Base-by-base conservation (phyloP, 2,888 invertebrate genomes). In the Pteria penguin region DNA sequence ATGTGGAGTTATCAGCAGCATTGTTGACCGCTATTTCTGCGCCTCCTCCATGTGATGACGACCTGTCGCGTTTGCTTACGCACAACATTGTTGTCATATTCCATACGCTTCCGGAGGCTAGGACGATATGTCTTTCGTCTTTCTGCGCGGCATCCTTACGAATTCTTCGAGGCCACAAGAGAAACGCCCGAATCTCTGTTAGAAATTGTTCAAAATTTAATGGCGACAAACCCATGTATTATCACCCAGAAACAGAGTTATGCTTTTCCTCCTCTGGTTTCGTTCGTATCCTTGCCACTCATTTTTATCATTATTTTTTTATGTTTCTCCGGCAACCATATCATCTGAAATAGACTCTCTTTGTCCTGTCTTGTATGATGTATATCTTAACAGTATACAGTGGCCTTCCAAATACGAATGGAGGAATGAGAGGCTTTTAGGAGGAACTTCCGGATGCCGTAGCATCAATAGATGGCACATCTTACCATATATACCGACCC, bases 61-160 rank as follows among this genome's bases (percentile, higher is more conserved):
- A n/a, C n/a, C n/a, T n/a, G n/a, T n/a, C n/a, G n/a, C n/a, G n/a
- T n/a, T n/a, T n/a, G n/a, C n/a, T n/a, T n/a, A n/a, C n/a, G n/a
- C n/a, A n/a, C n/a, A n/a, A n/a, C n/a, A n/a, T n/a, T n/a, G n/a
- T n/a, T n/a, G n/a, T n/a, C n/a, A n/a, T n/a, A n/a, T n/a, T n/a
- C n/a, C n/a, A n/a, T n/a, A n/a, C 26, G 31, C 60, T 31, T 18
- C 60, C 27, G 18, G 60, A 60, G 60, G 60, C 31, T 60, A 60
- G 26, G 60, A 31, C 27, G 60, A 31, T 18, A 27, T n/a, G n/a
- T n/a, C n/a, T n/a, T n/a, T n/a, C n/a, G 60, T 60, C 27, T 60
- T 31, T 60, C 31, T 60, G 29, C 27, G n/a, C 60, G 60, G 31
- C 60, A 60, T 26, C 60, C 60, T 27, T 27, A 60, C 31, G 27